Evolutionary conservation across 2,113 vertebrate species (phyloP).

Genomic region (Suricata suricatta): DNA sequence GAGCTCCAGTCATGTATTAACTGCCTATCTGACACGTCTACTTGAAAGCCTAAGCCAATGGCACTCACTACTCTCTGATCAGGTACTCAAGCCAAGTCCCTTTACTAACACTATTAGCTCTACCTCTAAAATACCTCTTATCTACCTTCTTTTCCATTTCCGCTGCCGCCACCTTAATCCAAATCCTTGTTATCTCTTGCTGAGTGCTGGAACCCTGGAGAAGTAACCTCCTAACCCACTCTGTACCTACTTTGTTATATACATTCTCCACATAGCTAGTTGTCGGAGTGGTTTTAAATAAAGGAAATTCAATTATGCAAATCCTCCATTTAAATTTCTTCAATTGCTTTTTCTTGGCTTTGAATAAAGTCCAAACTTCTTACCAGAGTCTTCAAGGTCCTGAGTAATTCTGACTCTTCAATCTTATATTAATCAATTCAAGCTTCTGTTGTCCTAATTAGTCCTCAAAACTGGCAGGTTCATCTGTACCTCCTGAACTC

Average conservation of each 20-base stretch:
- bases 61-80: neutral
- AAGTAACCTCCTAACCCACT: neutral
- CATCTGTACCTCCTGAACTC: neutral
- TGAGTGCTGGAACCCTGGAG: neutral
- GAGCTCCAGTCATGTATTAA: neutral
- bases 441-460: neutral
- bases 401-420: neutral
- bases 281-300: neutral
- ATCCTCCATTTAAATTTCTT: constrained; percentile 24
- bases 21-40: neutral
- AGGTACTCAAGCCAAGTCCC: neutral
- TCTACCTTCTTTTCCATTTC: neutral
- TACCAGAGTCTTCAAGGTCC: neutral
- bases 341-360: constrained; percentile 4
- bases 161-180: neutral
- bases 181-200: neutral
- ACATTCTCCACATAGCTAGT: neutral
- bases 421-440: neutral
- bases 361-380: constrained; percentile 14
- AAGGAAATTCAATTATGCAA: neutral
- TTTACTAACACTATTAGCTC: neutral
- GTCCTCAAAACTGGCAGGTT: neutral
- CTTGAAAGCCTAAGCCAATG: constrained; percentile 14
- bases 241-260: neutral
- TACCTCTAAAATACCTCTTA: neutral